Evolutionary conservation across 2,113 vertebrate species (phyloP).

Genomic region (Pantherophis guttatus): DNA sequence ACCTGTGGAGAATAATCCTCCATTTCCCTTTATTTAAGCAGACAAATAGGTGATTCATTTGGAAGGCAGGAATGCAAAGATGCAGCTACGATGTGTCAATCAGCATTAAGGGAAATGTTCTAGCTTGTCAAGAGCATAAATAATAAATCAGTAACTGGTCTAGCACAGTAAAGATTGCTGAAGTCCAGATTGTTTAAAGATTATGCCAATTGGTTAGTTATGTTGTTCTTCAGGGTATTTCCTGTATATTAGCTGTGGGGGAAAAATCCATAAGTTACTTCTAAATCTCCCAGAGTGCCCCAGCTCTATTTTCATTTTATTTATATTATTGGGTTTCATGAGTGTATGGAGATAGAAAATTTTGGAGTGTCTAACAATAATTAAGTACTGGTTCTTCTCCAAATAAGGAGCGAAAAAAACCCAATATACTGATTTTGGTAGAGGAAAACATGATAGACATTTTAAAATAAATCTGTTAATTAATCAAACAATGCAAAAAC

Average conservation of each 20-base stretch:
- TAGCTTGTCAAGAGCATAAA: conserved; percentile 24
- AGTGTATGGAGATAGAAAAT: background rate
- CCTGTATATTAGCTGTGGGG: background rate
- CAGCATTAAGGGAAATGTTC: background rate
- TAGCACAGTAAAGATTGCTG: conserved; percentile 22
- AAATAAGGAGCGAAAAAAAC: background rate
- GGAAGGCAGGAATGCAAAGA: background rate
- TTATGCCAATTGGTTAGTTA: background rate
- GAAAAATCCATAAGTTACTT: background rate
- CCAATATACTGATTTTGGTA: background rate
- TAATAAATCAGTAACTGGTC: conserved; percentile 20
- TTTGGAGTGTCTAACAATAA: background rate
- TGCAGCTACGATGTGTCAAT: conserved; percentile 13
- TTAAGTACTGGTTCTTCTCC: background rate
- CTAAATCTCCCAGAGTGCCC: no score
- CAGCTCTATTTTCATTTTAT: background rate
- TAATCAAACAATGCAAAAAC: background rate
- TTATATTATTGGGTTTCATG: background rate
- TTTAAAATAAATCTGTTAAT: background rate
- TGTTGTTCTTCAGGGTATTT: conserved; percentile 22
- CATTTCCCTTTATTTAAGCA: conserved; percentile 18
- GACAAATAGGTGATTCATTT: background rate
- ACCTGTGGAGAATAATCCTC: background rate
- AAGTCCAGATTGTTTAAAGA: conserved; percentile 30
- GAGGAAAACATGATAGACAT: conserved; percentile 6